phyloP scores from a whole-genome alignment of 2,888 invertebrate genomes.

The Dyspetes luteomarginatus region DNA sequence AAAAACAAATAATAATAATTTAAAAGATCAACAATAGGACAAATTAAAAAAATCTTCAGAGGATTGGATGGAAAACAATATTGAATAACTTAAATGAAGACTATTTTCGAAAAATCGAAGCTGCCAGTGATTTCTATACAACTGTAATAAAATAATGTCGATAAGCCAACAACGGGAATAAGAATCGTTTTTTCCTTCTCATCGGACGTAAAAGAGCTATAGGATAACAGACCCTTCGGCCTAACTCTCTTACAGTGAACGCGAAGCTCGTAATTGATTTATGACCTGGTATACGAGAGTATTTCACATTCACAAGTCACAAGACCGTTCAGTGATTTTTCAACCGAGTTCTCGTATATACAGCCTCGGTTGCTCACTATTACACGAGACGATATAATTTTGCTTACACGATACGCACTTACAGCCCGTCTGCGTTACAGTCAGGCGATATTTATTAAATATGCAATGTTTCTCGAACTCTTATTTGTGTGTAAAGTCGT shows the following conservation, averaged over 20 bases:
- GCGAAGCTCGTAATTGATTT: slow-evolving; percentile 73
- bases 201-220: slow-evolving; percentile 11
- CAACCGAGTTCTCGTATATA: not conserved
- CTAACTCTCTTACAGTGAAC: slow-evolving; percentile 22
- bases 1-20: not conserved
- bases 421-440: not conserved
- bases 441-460: not conserved
- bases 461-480: not conserved
- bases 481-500: not conserved
- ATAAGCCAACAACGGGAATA: slow-evolving; percentile 53
- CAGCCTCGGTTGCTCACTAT: not conserved
- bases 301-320: slow-evolving; percentile 71
- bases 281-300: slow-evolving; percentile 71
- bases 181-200: slow-evolving; percentile 42
- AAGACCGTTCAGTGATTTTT: slow-evolving; percentile 51
- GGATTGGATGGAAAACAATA: not conserved
- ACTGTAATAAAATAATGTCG: slow-evolving; percentile 16
- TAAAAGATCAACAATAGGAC: too few relatives aligned
- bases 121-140: not conserved
- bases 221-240: slow-evolving; percentile 47
- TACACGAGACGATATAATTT: not conserved
- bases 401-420: slow-evolving; percentile 5
- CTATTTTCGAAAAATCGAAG: not conserved
- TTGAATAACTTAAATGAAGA: not conserved
- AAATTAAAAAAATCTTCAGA: not conserved